Evolutionary conservation across 2,888 invertebrate species (phyloP).

Genomic region (Tortricodes alternella): DNA sequence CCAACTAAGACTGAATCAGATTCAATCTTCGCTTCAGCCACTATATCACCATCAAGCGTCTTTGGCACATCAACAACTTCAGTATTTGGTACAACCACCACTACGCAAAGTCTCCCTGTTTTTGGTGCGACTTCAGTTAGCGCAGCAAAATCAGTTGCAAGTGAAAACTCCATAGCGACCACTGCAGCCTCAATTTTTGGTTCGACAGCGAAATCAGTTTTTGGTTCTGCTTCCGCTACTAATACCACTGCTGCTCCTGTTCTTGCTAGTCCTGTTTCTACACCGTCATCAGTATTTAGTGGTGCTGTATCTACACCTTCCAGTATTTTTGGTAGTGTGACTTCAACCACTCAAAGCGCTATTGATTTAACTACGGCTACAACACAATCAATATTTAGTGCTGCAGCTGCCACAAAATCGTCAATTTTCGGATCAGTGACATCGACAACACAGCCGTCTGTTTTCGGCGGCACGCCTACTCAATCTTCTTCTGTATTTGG

Average conservation of each 20-base stretch:
- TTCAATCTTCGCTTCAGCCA: slow-evolving; percentile 39
- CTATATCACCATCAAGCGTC: slow-evolving; percentile 35
- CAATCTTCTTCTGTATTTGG: slow-evolving; percentile 38
- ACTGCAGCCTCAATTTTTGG: slow-evolving; percentile 44
- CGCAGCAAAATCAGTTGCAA: slow-evolving; percentile 26
- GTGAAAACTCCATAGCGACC: slow-evolving; percentile 40
- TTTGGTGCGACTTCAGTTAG: slow-evolving; percentile 37
- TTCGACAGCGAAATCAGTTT: slow-evolving; percentile 31
- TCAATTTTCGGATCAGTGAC: slow-evolving; percentile 24
- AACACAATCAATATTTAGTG: slow-evolving; percentile 4
- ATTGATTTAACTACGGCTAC: slow-evolving; percentile 36
- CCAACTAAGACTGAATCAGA: slow-evolving; percentile 34
- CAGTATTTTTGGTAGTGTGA: slow-evolving; percentile 17
- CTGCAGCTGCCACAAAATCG: slow-evolving; percentile 16
- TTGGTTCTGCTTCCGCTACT: slow-evolving; percentile 28
- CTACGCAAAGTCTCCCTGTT: slow-evolving; percentile 25
- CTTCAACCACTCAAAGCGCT: slow-evolving; percentile 32
- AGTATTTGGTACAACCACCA: slow-evolving; percentile 40
- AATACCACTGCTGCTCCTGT: slow-evolving; percentile 30
- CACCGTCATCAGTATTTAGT: slow-evolving; percentile 36
- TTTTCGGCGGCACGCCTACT: slow-evolving; percentile 46
- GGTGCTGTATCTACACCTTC: slow-evolving; percentile 35
- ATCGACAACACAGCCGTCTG: slow-evolving; percentile 34
- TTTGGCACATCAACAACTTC: slow-evolving; percentile 39
- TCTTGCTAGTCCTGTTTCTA: slow-evolving; percentile 28